Conservation (phyloP, 2,113 vertebrate genomes). For the Chrysochloris asiatica region DNA sequence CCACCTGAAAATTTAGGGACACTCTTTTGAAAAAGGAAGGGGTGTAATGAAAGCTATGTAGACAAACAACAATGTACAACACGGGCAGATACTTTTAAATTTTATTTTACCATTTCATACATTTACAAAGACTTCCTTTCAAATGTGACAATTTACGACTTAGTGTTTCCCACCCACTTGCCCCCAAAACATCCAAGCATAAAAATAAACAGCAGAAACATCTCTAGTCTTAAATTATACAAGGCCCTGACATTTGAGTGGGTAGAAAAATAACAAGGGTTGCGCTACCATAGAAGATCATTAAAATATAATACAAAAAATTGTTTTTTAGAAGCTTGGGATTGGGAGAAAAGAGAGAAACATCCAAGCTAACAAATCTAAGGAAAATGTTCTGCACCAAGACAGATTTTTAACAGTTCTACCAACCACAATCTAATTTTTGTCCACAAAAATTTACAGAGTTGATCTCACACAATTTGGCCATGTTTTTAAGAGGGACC, state of each 20-base stretch:
- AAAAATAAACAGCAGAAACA: slow-evolving; percentile 67
- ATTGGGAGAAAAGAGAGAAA: background rate
- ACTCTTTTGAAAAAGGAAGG: background rate
- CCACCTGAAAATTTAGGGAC: background rate
- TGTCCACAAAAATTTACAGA: too few relatives aligned
- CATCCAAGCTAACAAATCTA: slow-evolving; percentile 27
- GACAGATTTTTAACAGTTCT: slow-evolving; percentile 19
- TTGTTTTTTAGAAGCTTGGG: slow-evolving; percentile 23
- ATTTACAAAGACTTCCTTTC: slow-evolving; percentile 55
- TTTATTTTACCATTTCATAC: slow-evolving; percentile 28
- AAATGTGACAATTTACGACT: slow-evolving; percentile 60
- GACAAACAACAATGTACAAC: background rate
- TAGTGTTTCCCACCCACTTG: slow-evolving; percentile 42
- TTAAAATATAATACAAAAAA: slow-evolving; percentile 66
- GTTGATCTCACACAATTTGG: too few relatives aligned
- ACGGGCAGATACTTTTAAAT: background rate
- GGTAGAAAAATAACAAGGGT: slow-evolving; percentile 69
- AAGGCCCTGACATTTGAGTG: slow-evolving; percentile 63
- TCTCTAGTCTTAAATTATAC: slow-evolving; percentile 58
- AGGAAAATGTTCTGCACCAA: background rate
- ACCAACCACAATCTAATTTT: background rate
- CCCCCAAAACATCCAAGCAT: slow-evolving; percentile 54
- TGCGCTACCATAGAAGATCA: slow-evolving; percentile 56
- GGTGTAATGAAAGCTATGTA: background rate
- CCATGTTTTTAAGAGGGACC: too few relatives aligned